Evolutionary conservation across 2,113 vertebrate species (phyloP).

Genomic region (Notothenia coriiceps): DNA sequence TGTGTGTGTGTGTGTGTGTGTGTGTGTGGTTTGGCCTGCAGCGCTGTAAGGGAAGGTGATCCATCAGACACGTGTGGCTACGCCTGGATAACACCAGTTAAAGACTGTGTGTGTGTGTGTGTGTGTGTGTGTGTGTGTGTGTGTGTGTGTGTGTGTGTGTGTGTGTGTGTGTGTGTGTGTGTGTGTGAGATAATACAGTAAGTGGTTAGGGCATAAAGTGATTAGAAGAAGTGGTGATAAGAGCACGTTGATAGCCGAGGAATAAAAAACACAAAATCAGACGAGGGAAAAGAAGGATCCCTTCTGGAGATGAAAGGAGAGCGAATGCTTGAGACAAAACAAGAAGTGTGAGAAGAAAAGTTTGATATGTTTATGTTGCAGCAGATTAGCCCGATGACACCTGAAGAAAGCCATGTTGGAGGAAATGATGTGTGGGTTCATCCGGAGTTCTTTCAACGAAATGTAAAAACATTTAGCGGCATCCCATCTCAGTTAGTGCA

Average conservation of each 20-base stretch:
- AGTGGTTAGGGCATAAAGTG: not conserved
- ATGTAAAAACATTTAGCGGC: too few relatives aligned
- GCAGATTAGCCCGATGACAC: slow-evolving; percentile 21
- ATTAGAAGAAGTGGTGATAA: not conserved
- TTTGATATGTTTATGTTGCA: not conserved
- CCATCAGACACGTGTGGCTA: slow-evolving; percentile 42
- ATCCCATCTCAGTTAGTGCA: too few relatives aligned
- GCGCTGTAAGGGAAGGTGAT: slow-evolving; percentile 34
- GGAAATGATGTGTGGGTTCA: slow-evolving; percentile 39
- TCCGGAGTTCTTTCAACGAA: too few relatives aligned
- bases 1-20: slow-evolving; percentile 3
- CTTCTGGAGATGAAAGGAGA: too few relatives aligned
- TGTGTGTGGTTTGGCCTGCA: slow-evolving; percentile 22
- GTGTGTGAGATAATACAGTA: not conserved
- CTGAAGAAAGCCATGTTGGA: not conserved
- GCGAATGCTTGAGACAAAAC: too few relatives aligned
- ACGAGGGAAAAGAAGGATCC: not conserved
- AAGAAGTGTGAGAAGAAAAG: too few relatives aligned
- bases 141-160: not conserved
- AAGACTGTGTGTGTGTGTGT: not conserved
- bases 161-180: not conserved
- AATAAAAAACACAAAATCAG: slow-evolving; percentile 6
- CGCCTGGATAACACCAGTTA: slow-evolving; percentile 5
- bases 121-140: too few relatives aligned
- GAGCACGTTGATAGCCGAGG: not conserved